phyloP scores from a whole-genome alignment of 2,888 invertebrate genomes.

The Campoletis raptor region DNA sequence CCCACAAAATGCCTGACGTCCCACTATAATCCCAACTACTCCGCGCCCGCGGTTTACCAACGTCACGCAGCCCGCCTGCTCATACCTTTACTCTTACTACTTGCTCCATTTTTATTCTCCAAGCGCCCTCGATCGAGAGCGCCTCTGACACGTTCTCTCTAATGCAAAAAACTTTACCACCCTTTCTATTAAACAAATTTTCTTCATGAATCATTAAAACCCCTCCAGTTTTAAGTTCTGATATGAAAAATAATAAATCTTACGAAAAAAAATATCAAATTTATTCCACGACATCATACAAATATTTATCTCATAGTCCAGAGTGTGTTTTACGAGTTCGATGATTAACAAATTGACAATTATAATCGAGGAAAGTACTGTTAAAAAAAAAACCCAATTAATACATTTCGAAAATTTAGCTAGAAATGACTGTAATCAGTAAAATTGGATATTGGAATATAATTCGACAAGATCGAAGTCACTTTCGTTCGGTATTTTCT shows the following conservation, averaged over 20 bases:
- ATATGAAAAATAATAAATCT: neutral
- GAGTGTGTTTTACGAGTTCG: too few relatives aligned
- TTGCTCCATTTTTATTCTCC: constrained; percentile 1
- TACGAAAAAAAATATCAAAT: neutral
- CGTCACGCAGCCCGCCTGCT: constrained; percentile 58
- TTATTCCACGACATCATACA: too few relatives aligned
- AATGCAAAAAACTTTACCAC: neutral
- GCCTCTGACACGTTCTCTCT: neutral
- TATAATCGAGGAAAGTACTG: too few relatives aligned
- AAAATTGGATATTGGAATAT: neutral
- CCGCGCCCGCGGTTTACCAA: constrained; percentile 31
- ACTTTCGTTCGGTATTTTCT: neutral
- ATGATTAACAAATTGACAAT: too few relatives aligned
- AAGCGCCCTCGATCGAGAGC: neutral
- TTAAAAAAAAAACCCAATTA: too few relatives aligned
- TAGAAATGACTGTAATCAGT: too few relatives aligned
- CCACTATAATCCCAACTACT: constrained; percentile 49
- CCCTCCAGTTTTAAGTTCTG: neutral
- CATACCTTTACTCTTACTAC: constrained; percentile 50
- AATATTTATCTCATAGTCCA: too few relatives aligned
- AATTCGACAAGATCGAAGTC: neutral
- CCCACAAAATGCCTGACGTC: constrained; percentile 54
- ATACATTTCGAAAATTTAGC: too few relatives aligned
- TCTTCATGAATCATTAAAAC: neutral
- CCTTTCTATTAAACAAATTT: neutral